Evolutionary conservation across 2,113 vertebrate species (phyloP).

Genomic region (Spilogale gracilis): DNA sequence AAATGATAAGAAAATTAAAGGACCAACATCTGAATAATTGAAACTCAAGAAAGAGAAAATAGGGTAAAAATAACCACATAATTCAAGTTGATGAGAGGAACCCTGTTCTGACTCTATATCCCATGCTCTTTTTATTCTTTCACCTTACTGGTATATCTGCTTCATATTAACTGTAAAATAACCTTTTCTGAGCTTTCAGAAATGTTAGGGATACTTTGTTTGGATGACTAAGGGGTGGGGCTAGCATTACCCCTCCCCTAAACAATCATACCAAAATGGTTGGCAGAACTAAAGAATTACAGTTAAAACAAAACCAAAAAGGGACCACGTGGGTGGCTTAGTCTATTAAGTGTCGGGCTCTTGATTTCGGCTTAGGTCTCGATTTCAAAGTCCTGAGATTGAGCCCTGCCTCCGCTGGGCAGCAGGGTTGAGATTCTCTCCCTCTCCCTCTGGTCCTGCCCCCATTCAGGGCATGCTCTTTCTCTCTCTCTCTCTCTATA

Average conservation of each 20-base stretch:
- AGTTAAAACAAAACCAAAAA: background rate
- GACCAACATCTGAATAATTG: background rate
- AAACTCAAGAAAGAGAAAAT: background rate
- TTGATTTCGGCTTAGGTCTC: background rate
- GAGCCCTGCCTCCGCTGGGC: background rate
- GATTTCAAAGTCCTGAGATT: background rate
- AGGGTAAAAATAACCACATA: background rate
- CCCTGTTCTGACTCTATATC: background rate
- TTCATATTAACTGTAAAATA: background rate
- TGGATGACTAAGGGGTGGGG: background rate
- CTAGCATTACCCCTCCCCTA: background rate
- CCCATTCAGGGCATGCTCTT: background rate
- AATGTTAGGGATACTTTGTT: background rate
- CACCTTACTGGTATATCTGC: background rate
- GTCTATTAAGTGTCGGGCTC: background rate
- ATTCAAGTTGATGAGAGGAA: background rate
- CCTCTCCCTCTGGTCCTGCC: background rate
- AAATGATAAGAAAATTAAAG: background rate
- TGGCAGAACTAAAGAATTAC: background rate
- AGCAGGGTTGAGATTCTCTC: background rate
- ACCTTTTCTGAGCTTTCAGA: slow-evolving; percentile 16
- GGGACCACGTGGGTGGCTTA: background rate
- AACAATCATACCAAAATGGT: background rate
- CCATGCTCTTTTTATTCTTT: background rate
- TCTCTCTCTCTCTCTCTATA: too few species aligned